Conservation (phyloP, 2,797 vertebrate genomes). For the Manis javanica region DNA sequence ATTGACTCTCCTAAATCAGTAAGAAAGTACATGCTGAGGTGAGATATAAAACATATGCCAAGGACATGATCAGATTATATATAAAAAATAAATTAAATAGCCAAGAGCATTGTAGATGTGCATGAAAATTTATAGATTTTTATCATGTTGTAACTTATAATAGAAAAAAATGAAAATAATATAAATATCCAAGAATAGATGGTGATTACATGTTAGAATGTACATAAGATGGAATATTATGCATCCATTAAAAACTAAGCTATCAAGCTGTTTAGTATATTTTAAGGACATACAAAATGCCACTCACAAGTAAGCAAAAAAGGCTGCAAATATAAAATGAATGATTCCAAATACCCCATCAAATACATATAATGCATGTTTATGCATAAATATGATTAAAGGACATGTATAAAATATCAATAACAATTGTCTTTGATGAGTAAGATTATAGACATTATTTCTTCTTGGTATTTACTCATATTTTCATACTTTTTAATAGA, state of each 20-base stretch:
- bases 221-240: not conserved
- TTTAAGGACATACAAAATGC: not conserved
- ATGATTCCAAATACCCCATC: not conserved
- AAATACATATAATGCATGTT: not conserved
- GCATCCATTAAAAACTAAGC: not conserved
- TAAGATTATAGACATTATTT: not conserved
- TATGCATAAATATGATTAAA: conserved; percentile 9
- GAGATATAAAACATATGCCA: not conserved
- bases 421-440: not conserved
- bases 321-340: not conserved
- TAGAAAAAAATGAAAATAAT: not conserved
- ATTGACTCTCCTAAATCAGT: not conserved
- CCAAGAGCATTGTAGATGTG: not conserved
- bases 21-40: not conserved
- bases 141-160: not conserved
- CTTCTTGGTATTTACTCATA: conserved; percentile 22
- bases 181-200: not conserved
- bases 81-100: not conserved
- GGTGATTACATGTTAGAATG: not conserved
- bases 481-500: conserved; percentile 26
- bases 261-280: not conserved
- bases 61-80: not conserved
- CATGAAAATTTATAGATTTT: not conserved
- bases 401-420: not conserved
- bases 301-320: not conserved